Conservation (phyloP, 2,113 vertebrate species). For the Montifringilla adamsi region DNA sequence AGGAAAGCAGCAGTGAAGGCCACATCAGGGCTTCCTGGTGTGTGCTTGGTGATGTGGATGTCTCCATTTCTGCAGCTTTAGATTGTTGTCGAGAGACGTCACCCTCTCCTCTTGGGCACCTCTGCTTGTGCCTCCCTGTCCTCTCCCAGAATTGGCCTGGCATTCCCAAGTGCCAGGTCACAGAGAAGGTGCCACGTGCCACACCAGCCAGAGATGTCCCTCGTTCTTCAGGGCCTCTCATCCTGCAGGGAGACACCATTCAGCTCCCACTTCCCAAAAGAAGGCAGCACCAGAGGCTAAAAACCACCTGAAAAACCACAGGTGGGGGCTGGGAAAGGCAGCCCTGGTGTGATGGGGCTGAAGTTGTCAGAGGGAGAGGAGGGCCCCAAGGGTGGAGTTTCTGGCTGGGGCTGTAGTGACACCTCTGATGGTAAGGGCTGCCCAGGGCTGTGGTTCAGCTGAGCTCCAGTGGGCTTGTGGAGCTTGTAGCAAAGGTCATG, state of each 20-base stretch:
- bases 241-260: background rate
- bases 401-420: background rate
- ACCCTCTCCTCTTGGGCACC: background rate
- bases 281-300: background rate
- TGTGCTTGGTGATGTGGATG: background rate
- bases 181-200: rapidly evolving
- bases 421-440: background rate
- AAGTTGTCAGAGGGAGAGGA: background rate
- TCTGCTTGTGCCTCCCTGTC: background rate
- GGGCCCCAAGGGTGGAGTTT: background rate
- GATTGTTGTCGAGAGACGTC: background rate
- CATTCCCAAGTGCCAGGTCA: background rate
- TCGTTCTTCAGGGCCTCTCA: background rate
- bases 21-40: background rate
- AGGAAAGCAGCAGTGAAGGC: background rate
- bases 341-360: background rate
- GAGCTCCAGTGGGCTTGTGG: rapidly evolving
- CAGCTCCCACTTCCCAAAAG: background rate
- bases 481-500: background rate
- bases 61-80: background rate
- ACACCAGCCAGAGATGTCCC: background rate
- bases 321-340: background rate
- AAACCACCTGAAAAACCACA: background rate
- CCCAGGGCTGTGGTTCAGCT: background rate
- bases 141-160: background rate